Evolutionary conservation across 1,140 invertebrate genomes (phyloP), one percentile per base, ranked within the genome.

Genomic region (Lerema accius): DNA sequence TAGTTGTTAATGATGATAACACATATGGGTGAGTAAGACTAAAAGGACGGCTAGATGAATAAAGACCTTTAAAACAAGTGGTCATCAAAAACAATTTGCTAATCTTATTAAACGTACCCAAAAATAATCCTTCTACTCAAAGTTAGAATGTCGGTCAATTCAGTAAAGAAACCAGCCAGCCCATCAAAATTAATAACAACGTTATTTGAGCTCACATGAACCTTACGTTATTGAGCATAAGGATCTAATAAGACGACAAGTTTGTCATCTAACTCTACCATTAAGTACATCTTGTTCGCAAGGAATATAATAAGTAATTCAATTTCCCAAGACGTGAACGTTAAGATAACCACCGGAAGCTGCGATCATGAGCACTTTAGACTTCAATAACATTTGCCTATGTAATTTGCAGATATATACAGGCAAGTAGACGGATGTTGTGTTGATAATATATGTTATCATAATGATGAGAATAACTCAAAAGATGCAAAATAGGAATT

Each of bases 351-450:
- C 17, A 53, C 14, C 19, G 37, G 50, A 40, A 53, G 37, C 35
- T 53, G 11, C 37, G 50, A 53, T 53, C 50, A 53, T 53, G 19
- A 53, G 50, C 50, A 53, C 51, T 55, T 55, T 28, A 16, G 51
- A 43, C 19, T 43, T 55, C 39, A 55, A 55, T 55, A 4, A 43
- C 13, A 55, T 55, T 55, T 40, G 13, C 19, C 6, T 28, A 11
- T 19, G 13, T 42, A 43, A 15, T 55, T 23, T 42, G 37, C 11
- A 4, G n/a, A 23, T 46, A 11, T 7, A 4, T 32, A 32, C 4
- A 23, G 19, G 5, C 19, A 23, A 23, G 2, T 5, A 32, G 28
- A 9, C 28, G 28, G 28, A 9, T 32, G 7, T 32, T 32, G 28
- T 32, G 28, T 32, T 32, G 28, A 32, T 32, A 32, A 32, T 9